phyloP scores from a whole-genome alignment of 1,140 invertebrate genomes.

The Sycophaga agraensis region DNA sequence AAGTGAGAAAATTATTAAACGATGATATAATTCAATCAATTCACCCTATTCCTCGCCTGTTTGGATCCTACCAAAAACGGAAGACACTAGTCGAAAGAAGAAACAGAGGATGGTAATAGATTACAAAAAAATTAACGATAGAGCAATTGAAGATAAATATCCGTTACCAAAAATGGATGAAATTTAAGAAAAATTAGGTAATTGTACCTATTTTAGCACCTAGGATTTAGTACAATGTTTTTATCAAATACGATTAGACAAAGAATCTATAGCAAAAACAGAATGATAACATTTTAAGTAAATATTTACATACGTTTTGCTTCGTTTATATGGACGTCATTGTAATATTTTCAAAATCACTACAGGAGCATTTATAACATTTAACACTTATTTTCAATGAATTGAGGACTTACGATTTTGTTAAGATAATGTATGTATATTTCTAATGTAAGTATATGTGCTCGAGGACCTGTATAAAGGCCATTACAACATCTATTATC shows the following conservation, averaged over 20 bases:
- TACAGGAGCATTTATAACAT: conserved; percentile 5
- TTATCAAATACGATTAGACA: conserved; percentile 5
- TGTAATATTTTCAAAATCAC: background rate
- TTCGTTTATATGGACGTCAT: conserved; percentile 15
- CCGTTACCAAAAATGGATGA: conserved; percentile 33
- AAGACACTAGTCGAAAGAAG: conserved; percentile 37
- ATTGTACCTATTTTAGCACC: conserved; percentile 24
- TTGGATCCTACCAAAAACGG: conserved; percentile 47
- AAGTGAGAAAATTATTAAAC: conserved; percentile 28
- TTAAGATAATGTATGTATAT: too few relatives aligned
- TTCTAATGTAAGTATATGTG: too few relatives aligned
- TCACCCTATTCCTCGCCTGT: conserved; percentile 42
- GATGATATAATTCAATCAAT: conserved; percentile 40
- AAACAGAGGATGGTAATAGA: conserved; percentile 36
- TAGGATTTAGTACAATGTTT: conserved; percentile 25
- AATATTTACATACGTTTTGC: background rate
- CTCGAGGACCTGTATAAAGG: too few relatives aligned
- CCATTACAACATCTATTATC: too few relatives aligned
- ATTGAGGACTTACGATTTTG: background rate
- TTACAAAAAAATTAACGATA: conserved; percentile 32
- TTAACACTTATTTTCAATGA: background rate
- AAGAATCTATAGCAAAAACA: background rate
- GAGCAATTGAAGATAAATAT: conserved; percentile 28
- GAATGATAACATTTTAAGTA: background rate
- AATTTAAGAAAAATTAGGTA: conserved; percentile 30